phyloP scores from a whole-genome alignment of 2,888 invertebrate genomes.

The Caenorhabditis afra region DNA sequence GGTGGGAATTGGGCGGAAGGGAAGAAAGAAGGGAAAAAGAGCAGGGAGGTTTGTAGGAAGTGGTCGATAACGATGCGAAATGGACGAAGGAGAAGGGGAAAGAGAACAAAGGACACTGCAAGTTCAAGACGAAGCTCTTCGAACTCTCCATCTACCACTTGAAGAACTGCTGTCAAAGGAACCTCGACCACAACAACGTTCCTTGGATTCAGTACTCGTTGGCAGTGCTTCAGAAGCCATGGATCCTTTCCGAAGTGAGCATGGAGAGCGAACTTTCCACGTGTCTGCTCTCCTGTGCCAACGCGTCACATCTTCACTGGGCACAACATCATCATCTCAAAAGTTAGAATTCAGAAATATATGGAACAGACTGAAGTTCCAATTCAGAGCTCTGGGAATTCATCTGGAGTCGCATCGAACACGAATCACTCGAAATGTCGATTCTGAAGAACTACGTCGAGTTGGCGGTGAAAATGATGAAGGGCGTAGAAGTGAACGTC shows the following conservation, averaged over 20 bases:
- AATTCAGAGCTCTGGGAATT: constrained; percentile 31
- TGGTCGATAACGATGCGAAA: constrained; percentile 29
- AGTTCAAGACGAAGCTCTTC: constrained; percentile 15
- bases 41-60: constrained; percentile 26
- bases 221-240: not conserved
- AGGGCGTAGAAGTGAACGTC: constrained; percentile 25
- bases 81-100: constrained; percentile 6
- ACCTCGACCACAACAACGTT: constrained; percentile 25
- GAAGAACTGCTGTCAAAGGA: constrained; percentile 18
- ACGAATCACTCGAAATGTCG: not conserved
- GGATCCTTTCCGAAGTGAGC: not conserved
- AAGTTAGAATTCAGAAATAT: not conserved
- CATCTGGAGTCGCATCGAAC: constrained; percentile 22
- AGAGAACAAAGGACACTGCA: not conserved
- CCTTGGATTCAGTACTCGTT: constrained; percentile 24
- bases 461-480: constrained; percentile 22
- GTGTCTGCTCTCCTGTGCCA: constrained; percentile 7
- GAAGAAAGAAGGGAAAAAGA: not conserved
- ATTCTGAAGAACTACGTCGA: constrained; percentile 28
- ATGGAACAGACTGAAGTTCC: not conserved
- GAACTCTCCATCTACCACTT: constrained; percentile 23
- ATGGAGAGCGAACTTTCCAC: constrained; percentile 30
- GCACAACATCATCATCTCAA: constrained; percentile 17
- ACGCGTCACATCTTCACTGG: constrained; percentile 21
- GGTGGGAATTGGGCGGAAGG: not conserved